These are phyloP conservation scores for Moxostoma hubbsi DNA, from an alignment of 2,797 vertebrate species.

Conservation along the genomic window DNA sequence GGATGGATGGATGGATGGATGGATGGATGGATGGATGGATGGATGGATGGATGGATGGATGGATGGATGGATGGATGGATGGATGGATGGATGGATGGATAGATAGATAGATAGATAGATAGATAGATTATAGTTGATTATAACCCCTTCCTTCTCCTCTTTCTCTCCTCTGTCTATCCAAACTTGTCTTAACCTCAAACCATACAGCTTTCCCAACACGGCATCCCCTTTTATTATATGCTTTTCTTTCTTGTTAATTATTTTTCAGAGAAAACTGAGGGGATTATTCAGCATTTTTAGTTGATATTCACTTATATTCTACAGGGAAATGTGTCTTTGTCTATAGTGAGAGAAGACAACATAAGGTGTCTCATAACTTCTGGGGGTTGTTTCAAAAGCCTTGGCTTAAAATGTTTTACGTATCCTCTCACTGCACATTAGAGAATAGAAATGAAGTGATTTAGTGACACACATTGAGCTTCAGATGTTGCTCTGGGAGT, in stretches of 20 bases:
- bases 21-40: no score
- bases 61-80: no score
- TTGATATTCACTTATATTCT: conserved; percentile 1
- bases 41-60: no score
- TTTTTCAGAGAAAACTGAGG: conserved; percentile 13
- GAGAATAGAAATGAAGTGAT: conserved; percentile 73
- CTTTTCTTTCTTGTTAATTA: conserved; percentile 20
- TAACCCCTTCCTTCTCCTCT: conserved; percentile 4
- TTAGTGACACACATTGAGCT: conserved; percentile 66
- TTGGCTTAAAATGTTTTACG: conserved; percentile 65
- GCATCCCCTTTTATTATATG: not conserved
- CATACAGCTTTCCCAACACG: not conserved
- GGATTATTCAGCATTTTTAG: conserved; percentile 7
- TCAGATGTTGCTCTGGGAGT: conserved; percentile 65
- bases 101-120: no score
- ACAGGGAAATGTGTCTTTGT: not conserved
- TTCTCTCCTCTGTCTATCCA: not conserved
- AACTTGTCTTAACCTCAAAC: not conserved
- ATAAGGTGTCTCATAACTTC: conserved; percentile 34
- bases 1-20: no score
- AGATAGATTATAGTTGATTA: not conserved
- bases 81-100: no score
- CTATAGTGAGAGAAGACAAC: not conserved
- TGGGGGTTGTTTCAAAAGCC: conserved; percentile 56
- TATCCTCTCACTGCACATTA: conserved; percentile 67